Percentiles rank a stretch among this genome's conserved stretches.
Evolutionary conservation across 2,113 vertebrate species (phyloP).

Genomic region (Circaetus gallicus): DNA sequence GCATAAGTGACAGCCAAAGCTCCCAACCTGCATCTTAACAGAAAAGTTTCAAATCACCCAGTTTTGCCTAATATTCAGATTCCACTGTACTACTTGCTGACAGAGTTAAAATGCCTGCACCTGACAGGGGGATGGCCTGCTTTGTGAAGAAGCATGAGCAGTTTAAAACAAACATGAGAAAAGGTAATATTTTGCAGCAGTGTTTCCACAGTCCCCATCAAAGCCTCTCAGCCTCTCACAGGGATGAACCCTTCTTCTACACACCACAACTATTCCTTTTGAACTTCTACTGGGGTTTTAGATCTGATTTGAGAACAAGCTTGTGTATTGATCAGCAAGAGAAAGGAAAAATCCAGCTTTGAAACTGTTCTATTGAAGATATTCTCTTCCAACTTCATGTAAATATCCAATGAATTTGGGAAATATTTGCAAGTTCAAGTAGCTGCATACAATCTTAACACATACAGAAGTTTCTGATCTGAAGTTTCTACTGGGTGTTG

Average conservation of each 20-base stretch:
- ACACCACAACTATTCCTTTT: not conserved
- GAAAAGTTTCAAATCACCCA: not conserved
- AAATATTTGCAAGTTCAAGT: not conserved
- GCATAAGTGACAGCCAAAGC: not conserved
- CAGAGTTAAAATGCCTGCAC: fast-evolving
- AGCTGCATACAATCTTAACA: not conserved
- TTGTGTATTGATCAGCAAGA: conserved; percentile 2
- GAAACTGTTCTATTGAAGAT: conserved; percentile 28
- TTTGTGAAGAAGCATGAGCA: not conserved
- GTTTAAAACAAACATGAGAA: not conserved
- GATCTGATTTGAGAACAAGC: not conserved
- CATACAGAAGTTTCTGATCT: not conserved
- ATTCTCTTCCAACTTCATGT: not conserved
- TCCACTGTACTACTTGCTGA: not conserved
- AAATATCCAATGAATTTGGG: not conserved
- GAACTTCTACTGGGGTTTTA: not conserved
- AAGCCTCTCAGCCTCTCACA: not conserved
- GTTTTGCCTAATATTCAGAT: not conserved
- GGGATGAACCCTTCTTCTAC: not conserved
- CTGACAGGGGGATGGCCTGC: not conserved
- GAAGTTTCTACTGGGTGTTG: not conserved
- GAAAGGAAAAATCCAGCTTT: not conserved
- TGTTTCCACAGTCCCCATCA: not conserved
- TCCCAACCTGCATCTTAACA: not conserved
- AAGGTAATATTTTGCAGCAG: not conserved